These are phyloP conservation scores for Amazona finschi DNA, from an alignment of 2,797 vertebrate species.

Conservation along the genomic window DNA sequence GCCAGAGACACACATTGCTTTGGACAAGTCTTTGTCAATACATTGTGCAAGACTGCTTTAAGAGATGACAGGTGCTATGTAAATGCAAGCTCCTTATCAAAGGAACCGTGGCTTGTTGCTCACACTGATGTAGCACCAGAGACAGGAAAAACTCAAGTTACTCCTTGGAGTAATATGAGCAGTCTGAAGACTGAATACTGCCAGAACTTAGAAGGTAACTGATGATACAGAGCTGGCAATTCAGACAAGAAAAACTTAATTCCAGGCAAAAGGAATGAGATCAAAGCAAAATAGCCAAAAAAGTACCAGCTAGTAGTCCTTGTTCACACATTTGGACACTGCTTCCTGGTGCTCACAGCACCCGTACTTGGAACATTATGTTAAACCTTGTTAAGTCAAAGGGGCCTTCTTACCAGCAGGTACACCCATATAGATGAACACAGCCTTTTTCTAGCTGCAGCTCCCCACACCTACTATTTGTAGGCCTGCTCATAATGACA, in stretches of 20 bases:
- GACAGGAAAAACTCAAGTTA: neutral
- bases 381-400: neutral
- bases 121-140: neutral
- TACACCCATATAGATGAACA: neutral
- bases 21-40: neutral
- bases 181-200: neutral
- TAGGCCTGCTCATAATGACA: neutral
- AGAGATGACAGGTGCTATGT: neutral
- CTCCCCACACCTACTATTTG: rapidly evolving
- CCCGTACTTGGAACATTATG: no score
- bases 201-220: neutral
- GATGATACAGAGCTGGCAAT: neutral
- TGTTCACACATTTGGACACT: neutral
- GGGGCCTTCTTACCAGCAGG: neutral
- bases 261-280: neutral
- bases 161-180: neutral
- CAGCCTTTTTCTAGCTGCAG: neutral
- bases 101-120: neutral
- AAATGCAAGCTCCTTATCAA: neutral
- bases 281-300: rapidly evolving
- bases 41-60: neutral
- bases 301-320: neutral
- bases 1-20: neutral
- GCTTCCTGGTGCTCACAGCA: neutral
- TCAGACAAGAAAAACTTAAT: neutral